Base-by-base conservation (phyloP, 1,140 invertebrate species). In the Bombus polaris region DNA sequence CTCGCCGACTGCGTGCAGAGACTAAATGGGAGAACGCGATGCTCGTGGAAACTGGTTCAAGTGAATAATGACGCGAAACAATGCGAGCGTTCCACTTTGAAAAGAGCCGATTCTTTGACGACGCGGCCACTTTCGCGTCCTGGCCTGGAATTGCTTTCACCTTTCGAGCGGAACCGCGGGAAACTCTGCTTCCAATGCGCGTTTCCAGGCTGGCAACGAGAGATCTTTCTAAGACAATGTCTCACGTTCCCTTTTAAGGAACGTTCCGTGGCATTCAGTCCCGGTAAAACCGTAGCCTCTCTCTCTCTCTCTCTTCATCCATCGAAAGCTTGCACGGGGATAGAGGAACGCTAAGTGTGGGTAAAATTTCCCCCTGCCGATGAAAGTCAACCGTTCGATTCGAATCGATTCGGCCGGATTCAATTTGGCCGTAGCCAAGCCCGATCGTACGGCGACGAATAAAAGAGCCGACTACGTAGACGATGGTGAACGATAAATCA, bases 11-110 rank as follows among this genome's bases (percentile, higher is more conserved):
- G 22, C 68, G 22, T 22, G 25, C 22, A 25, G n/a, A 32, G 18
- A 22, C 3, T 22, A 8, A 53, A 53, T 53, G 18, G 70, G 62
- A 77, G 59, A 70, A 71, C 42, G 85, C 81, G 82, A 78, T 78
- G 74, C 81, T 53, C 90, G 77, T 83, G 86, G 90, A 90, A 92
- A 92, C 85, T 91, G 90, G 90, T 81, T 83, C 91, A 83, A 92
- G 91, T 89, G 91, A 92, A 92, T 92, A 92, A 92, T 89, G 81
- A 89, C 71, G 65, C 76, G 77, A 89, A 89, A 92, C 91, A 92
- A 92, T 92, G 88, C 87, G 84, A 85, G 25, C 57, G 44, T 68
- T 57, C 57, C 82, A 53, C 74, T 88, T 83, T 47, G 47, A 65
- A 75, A 80, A 81, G 72, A 59, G n/a, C 72, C 83, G 86, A 82